A percentile compares a stretch with the other conserved stretches of the same genome.
Evolutionary conservation across 2,797 vertebrate species (phyloP).

Genomic region (Podarcis lilfordi): DNA sequence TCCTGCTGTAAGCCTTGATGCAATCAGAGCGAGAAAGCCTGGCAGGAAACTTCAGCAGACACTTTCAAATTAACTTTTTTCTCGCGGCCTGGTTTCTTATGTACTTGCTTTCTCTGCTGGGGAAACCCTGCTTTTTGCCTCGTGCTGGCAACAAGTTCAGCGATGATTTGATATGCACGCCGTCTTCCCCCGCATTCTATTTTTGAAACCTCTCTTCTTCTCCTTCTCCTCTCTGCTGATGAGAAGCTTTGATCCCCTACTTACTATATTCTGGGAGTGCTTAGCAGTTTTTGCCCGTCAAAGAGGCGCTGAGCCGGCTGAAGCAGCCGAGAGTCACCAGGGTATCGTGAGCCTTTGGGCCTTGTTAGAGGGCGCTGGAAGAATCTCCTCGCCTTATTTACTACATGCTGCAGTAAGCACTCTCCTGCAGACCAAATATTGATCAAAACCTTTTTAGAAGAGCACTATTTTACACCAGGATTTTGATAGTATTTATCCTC

Average conservation of each 20-base stretch:
- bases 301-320: background rate
- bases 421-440: background rate
- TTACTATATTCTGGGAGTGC: background rate
- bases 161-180: conserved; percentile 25
- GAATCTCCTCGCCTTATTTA: background rate
- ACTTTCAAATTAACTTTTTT: conserved; percentile 6
- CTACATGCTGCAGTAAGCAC: background rate
- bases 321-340: background rate
- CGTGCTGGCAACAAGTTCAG: background rate
- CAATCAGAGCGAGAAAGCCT: conserved; percentile 14
- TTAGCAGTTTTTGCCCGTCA: conserved; percentile 3
- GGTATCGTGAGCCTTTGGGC: background rate
- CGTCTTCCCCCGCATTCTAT: conserved; percentile 13
- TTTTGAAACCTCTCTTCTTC: conserved; percentile 15
- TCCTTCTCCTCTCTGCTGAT: background rate
- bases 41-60: conserved; percentile 41
- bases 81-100: background rate
- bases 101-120: conserved; percentile 21
- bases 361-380: background rate
- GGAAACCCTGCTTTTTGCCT: conserved; percentile 12
- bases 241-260: conserved; percentile 6
- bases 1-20: conserved; percentile 29
- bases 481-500: background rate
- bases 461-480: background rate
- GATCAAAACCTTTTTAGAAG: background rate